Evolutionary conservation across 2,113 vertebrate genomes (phyloP), one percentile per base, ranked within the genome.

Genomic region (Spea bombifrons): DNA sequence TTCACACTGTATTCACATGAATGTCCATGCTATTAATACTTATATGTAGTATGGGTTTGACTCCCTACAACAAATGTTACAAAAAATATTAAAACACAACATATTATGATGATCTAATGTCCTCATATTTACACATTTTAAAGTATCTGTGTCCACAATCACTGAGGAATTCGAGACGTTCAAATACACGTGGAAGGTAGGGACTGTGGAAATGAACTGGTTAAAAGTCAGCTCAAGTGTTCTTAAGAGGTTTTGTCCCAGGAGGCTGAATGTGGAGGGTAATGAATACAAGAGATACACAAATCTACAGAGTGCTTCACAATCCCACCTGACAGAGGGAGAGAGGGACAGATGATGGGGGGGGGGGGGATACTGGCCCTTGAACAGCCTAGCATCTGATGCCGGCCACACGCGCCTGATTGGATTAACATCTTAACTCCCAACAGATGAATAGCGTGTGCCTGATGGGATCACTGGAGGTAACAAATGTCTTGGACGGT

Each of bases 351-450:
- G 70, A 79, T 65, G 76, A 53, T 73, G 59, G 12, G 77, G 76
- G 45, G 66, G n/a, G 69, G n/a, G 77, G 73, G 89, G 87, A 88
- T 85, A 15, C 88, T 89, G 61, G 91, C 90, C 92, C 91, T 92
- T 91, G 92, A 92, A 93, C 90, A 91, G 92, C 91, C 89, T 92
- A 88, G 88, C 84, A 90, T 90, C 89, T 93, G 94, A 93, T 92
- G 92, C 88, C 94, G 92, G 93, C 94, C 91, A 93, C 92, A 93
- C 94, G 94, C 90, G 91, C 92, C 91, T 97, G 95, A 98, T 98
- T 98, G 94, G 95, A 97, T 98, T 97, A 97, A 96, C 94, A 95
- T 91, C 94, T 94, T 94, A 96, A 96, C 95, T 97, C 94, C 95
- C 95, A 93, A 91, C 90, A 95, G 95, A 94, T 92, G 92, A 94